A percentile compares a stretch with the other conserved stretches of the same genome.
phyloP scores from a whole-genome alignment of 2,888 invertebrate genomes.

The Allacma fusca region DNA sequence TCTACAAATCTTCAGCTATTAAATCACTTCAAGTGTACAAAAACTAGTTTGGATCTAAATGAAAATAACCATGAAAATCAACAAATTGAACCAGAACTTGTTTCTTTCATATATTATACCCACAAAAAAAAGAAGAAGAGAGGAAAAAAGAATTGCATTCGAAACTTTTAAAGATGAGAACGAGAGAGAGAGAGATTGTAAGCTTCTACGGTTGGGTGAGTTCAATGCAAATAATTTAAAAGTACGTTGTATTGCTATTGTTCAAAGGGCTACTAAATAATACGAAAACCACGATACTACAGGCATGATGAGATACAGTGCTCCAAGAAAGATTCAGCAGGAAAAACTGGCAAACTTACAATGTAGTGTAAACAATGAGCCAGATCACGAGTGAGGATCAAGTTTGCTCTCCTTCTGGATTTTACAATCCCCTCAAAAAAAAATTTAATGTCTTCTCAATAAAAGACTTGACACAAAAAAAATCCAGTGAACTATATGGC shows the following conservation, averaged over 20 bases:
- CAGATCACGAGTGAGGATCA: not conserved
- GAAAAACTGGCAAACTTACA: slow-evolving; percentile 1
- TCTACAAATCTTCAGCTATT: not conserved
- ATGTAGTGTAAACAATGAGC: not conserved
- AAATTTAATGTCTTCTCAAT: not conserved
- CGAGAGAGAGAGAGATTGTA: not conserved
- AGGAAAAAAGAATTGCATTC: not conserved
- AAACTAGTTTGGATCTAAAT: slow-evolving; percentile 7
- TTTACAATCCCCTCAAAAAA: not conserved
- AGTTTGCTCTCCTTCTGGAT: slow-evolving; percentile 3
- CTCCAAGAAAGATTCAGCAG: too few species aligned
- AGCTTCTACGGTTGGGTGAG: not conserved
- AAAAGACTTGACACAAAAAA: not conserved
- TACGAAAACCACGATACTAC: not conserved
- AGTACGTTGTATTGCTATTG: too few species aligned
- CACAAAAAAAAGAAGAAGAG: not conserved
- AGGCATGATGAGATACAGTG: too few species aligned
- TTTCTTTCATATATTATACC: not conserved
- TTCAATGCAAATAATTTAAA: slow-evolving; percentile 7
- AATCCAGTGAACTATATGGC: not conserved
- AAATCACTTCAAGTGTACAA: not conserved
- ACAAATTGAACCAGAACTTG: slow-evolving; percentile 13
- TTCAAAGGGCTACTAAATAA: too few species aligned
- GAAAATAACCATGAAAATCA: slow-evolving; percentile 16
- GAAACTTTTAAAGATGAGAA: not conserved